A percentile compares a stretch with the other conserved stretches of the same genome.
These are phyloP conservation scores for Remorina albescens DNA, from an alignment of 2,797 vertebrate genomes.

Conservation along the genomic window DNA sequence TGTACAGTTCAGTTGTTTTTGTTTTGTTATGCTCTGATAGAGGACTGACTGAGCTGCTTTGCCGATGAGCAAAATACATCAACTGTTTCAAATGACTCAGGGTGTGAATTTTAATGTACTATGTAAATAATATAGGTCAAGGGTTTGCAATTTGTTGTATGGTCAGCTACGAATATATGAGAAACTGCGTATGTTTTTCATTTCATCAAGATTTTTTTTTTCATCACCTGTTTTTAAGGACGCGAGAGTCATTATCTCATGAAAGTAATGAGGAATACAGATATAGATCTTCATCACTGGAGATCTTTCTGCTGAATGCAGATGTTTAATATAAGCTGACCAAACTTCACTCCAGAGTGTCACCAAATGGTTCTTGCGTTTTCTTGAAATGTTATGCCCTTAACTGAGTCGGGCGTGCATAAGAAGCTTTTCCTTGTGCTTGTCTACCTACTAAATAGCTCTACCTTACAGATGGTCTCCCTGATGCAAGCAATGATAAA, in stretches of 20 bases:
- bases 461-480: slow-evolving; percentile 36
- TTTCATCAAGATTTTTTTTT: slow-evolving; percentile 14
- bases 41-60: slow-evolving; percentile 43
- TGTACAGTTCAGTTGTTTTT: slow-evolving; percentile 74
- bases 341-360: slow-evolving; percentile 15
- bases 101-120: slow-evolving; percentile 48
- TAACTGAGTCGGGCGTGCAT: slow-evolving; percentile 45
- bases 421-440: slow-evolving; percentile 30
- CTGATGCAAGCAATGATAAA: slow-evolving; percentile 78
- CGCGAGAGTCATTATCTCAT: neutral
- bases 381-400: slow-evolving; percentile 43
- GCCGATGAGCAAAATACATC: slow-evolving; percentile 51
- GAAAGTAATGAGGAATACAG: neutral
- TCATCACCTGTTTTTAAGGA: neutral
- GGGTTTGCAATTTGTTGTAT: neutral
- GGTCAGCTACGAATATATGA: neutral
- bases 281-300: neutral
- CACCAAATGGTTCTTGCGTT: slow-evolving; percentile 35
- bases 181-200: slow-evolving; percentile 7
- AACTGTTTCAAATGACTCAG: slow-evolving; percentile 35
- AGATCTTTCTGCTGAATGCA: slow-evolving; percentile 19
- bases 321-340: slow-evolving; percentile 28
- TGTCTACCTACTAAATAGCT: slow-evolving; percentile 52
- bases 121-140: slow-evolving; percentile 18
- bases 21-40: slow-evolving; percentile 68